A percentile compares a stretch with the other conserved stretches of the same genome.
Conservation (phyloP, 53 echinoderm and acorn worm species). For the Hippasteria phrygiana region DNA sequence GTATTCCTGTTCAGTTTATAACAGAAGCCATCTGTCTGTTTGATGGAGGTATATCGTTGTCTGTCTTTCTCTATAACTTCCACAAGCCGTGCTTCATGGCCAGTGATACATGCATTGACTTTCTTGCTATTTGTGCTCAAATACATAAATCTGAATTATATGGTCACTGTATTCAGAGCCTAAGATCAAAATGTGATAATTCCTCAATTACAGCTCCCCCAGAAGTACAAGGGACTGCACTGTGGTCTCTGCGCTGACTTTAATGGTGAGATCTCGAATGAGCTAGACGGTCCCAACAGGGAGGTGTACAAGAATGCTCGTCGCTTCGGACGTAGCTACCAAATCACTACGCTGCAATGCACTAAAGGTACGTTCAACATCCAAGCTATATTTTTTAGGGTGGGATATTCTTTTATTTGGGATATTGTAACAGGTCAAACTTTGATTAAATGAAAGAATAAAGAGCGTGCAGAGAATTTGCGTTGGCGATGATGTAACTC, state of each 20-base stretch:
- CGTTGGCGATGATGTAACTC: no score
- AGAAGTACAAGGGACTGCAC: conserved; percentile 73
- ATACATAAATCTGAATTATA: no score
- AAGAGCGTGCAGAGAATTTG: no score
- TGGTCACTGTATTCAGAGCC: no score
- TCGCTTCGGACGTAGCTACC: conserved; percentile 77
- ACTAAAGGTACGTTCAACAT: conserved; percentile 27
- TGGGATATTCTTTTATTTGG: no score
- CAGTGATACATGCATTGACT: neutral
- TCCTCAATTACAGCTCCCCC: conserved; percentile 85
- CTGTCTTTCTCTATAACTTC: no score
- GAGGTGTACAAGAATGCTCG: conserved; percentile 70
- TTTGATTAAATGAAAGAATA: no score
- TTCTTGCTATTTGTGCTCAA: neutral
- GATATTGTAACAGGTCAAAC: no score
- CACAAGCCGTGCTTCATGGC: no score
- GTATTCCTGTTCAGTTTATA: neutral
- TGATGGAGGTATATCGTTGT: no score
- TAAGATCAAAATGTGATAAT: no score
- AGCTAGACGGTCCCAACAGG: conserved; percentile 78
- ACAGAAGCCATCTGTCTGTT: no score
- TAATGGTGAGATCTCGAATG: conserved; percentile 70
- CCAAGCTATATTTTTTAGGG: neutral
- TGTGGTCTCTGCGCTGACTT: conserved; percentile 93
- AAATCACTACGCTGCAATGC: conserved; percentile 65